Conservation (phyloP, 2,888 invertebrate genomes). For the Itoplectis maculator region DNA sequence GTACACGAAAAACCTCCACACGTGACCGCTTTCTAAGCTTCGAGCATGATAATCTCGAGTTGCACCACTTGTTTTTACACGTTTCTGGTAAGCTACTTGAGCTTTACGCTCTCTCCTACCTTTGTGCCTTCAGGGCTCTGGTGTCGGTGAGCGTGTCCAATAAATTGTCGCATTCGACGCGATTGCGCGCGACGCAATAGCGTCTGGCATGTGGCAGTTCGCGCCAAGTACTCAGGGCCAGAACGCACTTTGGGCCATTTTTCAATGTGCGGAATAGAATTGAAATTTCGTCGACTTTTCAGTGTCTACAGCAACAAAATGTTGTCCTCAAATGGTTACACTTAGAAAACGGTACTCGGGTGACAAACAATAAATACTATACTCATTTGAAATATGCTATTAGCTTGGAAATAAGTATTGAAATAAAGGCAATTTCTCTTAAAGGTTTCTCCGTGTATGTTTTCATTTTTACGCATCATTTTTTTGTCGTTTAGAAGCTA, state of each 20-base stretch:
- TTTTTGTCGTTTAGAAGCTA: no score
- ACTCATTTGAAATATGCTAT: no score
- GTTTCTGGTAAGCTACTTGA: slow-evolving; percentile 59
- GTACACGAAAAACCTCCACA: slow-evolving; percentile 28
- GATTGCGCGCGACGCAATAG: neutral
- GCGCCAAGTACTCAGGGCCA: slow-evolving; percentile 29
- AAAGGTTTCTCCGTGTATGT: no score
- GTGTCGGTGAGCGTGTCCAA: slow-evolving; percentile 8
- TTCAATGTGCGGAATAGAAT: neutral
- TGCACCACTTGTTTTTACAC: slow-evolving; percentile 67
- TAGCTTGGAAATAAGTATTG: no score
- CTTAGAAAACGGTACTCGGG: no score
- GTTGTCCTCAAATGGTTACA: no score
- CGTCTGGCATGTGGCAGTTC: slow-evolving; percentile 55
- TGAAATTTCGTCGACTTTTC: neutral
- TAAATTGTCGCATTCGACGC: slow-evolving; percentile 44
- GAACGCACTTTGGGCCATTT: neutral
- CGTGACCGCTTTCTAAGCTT: slow-evolving; percentile 6
- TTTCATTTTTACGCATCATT: no score
- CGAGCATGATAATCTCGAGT: slow-evolving; percentile 62
- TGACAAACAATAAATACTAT: no score
- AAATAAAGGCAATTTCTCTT: no score
- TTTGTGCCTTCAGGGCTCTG: slow-evolving; percentile 12
- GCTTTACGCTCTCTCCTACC: slow-evolving; percentile 49
- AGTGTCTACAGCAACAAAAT: neutral